These are phyloP conservation scores for Erythrocercus mccallii DNA, from an alignment of 2,113 vertebrate species.

Conservation along the genomic window DNA sequence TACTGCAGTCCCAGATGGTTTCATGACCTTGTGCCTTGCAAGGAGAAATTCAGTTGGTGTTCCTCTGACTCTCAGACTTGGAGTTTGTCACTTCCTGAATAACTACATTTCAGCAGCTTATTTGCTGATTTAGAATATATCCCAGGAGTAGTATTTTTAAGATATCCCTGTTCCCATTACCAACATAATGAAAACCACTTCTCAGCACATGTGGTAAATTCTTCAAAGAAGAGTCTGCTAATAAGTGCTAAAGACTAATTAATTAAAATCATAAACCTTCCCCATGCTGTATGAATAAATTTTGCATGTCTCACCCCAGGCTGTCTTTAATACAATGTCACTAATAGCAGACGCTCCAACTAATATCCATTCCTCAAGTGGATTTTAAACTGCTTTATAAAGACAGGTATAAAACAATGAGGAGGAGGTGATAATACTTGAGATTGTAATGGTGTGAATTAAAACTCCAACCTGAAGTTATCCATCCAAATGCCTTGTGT, in stretches of 20 bases:
- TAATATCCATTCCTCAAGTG: not conserved
- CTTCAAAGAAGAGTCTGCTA: not conserved
- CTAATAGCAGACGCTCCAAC: not conserved
- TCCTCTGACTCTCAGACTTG: not conserved
- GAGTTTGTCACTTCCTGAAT: not conserved
- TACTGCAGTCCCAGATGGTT: not conserved
- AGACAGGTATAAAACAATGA: not conserved
- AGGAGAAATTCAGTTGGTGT: not conserved
- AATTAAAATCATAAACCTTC: not conserved
- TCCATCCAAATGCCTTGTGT: not conserved
- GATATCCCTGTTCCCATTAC: not conserved
- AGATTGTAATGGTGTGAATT: not conserved
- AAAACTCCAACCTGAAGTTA: not conserved
- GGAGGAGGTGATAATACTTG: not conserved
- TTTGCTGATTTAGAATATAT: not conserved
- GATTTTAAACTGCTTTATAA: not conserved
- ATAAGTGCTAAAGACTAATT: not conserved
- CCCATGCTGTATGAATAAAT: not conserved
- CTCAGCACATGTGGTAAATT: not conserved
- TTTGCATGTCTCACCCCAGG: not conserved
- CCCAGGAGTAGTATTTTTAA: not conserved
- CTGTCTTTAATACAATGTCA: not conserved
- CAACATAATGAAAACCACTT: not conserved
- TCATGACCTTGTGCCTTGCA: not conserved
- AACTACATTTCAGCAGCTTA: not conserved